Conservation (phyloP, 2,113 vertebrate genomes). For the Epinephelus fuscoguttatus region DNA sequence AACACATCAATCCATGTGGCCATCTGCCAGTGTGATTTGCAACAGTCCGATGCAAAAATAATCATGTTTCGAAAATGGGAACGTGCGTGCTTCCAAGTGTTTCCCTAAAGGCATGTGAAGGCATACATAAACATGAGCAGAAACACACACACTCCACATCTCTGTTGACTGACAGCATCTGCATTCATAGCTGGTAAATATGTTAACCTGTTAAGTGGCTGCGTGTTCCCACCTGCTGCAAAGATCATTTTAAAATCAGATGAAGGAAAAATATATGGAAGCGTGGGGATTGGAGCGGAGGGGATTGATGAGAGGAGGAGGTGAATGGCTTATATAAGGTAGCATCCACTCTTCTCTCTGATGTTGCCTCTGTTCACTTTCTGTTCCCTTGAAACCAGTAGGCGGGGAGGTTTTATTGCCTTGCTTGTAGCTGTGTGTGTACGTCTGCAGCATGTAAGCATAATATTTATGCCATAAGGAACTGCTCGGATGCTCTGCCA, state of each 20-base stretch:
- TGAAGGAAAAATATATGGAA: conserved; percentile 51
- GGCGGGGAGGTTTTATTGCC: conserved; percentile 48
- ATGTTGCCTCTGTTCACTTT: conserved; percentile 36
- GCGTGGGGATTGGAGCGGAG: conserved; percentile 40
- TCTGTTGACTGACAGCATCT: conserved; percentile 52
- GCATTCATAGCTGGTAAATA: conserved; percentile 54
- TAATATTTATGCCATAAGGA: conserved; percentile 24
- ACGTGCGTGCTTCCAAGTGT: conserved; percentile 38
- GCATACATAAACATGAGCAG: conserved; percentile 62
- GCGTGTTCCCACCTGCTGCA: conserved; percentile 52
- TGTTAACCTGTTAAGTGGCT: conserved; percentile 64
- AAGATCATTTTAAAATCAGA: conserved; percentile 60
- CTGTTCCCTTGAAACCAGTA: conserved; percentile 42
- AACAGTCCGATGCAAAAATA: conserved; percentile 41
- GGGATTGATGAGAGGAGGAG: conserved; percentile 55
- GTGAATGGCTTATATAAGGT: conserved; percentile 53
- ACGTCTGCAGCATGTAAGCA: conserved; percentile 13
- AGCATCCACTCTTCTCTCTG: conserved; percentile 37
- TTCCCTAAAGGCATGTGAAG: conserved; percentile 35
- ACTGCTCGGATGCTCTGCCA: neutral
- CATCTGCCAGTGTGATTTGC: conserved; percentile 27
- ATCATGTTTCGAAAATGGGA: conserved; percentile 19
- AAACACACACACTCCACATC: conserved; percentile 31
- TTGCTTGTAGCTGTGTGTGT: conserved; percentile 33
- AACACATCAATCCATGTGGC: conserved; percentile 21